A percentile compares a stretch with the other conserved stretches of the same genome.
These are phyloP conservation scores for Theristus sp. DNA, from an alignment of 2,888 invertebrate genomes.

Conservation along the genomic window DNA sequence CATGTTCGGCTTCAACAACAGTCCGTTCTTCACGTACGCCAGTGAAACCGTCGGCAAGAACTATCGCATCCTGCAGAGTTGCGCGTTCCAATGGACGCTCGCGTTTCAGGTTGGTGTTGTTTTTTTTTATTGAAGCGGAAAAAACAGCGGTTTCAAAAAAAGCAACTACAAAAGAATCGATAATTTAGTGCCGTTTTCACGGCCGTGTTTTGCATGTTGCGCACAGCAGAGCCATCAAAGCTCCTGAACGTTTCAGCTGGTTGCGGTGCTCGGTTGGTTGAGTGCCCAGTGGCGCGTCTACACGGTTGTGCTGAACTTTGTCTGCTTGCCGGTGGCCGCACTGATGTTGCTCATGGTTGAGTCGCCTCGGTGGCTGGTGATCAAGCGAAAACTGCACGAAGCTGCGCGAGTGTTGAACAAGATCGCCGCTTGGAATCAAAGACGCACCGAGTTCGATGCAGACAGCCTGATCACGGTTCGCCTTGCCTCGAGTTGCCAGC, in stretches of 20 bases:
- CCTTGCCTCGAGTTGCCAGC: too few relatives aligned
- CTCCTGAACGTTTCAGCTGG: slow-evolving; percentile 5
- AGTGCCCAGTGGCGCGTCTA: slow-evolving; percentile 11
- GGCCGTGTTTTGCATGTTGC: not conserved
- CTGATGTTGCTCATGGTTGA: slow-evolving; percentile 12
- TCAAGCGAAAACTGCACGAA: slow-evolving; percentile 9
- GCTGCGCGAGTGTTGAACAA: slow-evolving; percentile 10
- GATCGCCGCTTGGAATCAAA: slow-evolving; percentile 10
- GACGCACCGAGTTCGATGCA: too few relatives aligned
- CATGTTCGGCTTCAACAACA: not conserved
- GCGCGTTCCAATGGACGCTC: slow-evolving; percentile 14
- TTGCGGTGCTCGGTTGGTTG: slow-evolving; percentile 11
- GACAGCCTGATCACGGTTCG: too few relatives aligned
- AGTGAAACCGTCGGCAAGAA: slow-evolving; percentile 12
- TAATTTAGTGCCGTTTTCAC: not conserved
- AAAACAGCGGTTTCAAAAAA: too few relatives aligned
- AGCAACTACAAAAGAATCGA: too few relatives aligned
- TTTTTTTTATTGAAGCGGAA: not conserved
- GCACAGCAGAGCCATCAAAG: not conserved
- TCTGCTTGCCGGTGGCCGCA: slow-evolving; percentile 11
- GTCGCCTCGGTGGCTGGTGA: slow-evolving; percentile 16
- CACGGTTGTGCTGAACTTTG: slow-evolving; percentile 9
- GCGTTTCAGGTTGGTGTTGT: slow-evolving; percentile 9
- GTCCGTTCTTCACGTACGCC: slow-evolving; percentile 3
- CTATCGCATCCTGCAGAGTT: slow-evolving; percentile 14